These are phyloP conservation scores for Polypedilum vanderplanki DNA, from an alignment of 1,140 invertebrate genomes.

Conservation along the genomic window DNA sequence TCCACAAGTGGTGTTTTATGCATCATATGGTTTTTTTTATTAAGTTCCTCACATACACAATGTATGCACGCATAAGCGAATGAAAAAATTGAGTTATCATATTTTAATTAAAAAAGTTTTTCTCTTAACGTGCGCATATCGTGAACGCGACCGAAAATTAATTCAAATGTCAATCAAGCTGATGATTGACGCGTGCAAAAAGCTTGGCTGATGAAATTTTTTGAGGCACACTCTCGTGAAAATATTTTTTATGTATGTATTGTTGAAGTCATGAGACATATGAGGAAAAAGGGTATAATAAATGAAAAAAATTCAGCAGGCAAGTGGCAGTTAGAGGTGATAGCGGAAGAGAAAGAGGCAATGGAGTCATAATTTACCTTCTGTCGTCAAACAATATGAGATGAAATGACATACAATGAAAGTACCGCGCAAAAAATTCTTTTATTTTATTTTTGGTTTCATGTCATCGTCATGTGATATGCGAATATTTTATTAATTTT, in stretches of 20 bases:
- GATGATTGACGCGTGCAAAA: conserved; percentile 11
- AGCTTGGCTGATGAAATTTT: background rate
- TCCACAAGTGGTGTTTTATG: background rate
- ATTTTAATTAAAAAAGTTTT: conserved; percentile 23
- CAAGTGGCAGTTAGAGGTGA: background rate
- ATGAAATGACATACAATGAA: background rate
- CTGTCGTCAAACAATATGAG: conserved; percentile 17
- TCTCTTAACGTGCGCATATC: background rate
- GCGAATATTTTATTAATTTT: background rate
- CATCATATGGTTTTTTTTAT: background rate
- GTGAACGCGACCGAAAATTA: conserved; percentile 9
- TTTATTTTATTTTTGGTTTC: background rate
- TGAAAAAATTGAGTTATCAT: conserved; percentile 17
- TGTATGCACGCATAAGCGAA: background rate
- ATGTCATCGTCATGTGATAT: conserved; percentile 6
- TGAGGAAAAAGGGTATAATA: background rate
- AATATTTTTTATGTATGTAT: background rate
- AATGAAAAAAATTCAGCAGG: conserved; percentile 7
- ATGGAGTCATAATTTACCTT: conserved; percentile 13
- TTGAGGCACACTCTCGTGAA: background rate
- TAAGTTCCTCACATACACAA: background rate
- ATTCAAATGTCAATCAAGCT: conserved; percentile 25
- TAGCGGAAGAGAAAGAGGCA: background rate
- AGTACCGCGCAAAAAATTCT: background rate
- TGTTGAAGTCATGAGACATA: conserved; percentile 9